These are phyloP conservation scores for Melopsittacus undulatus DNA, from an alignment of 2,797 vertebrate genomes.

Conservation along the genomic window DNA sequence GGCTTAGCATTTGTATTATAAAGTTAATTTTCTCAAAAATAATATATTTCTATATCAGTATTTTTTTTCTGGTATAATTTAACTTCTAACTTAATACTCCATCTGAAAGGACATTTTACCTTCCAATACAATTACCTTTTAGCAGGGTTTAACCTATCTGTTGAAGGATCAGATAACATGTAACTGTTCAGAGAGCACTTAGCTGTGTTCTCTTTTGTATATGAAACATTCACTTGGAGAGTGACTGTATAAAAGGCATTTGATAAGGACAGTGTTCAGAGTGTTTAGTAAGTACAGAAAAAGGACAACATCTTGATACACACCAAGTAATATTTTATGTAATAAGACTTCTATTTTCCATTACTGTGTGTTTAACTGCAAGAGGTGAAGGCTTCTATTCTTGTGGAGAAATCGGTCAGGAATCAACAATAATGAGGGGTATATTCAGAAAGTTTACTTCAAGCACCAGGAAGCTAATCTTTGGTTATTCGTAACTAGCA, in stretches of 20 bases:
- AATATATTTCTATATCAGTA: background rate
- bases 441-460: conserved; percentile 26
- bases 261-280: background rate
- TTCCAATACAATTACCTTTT: background rate
- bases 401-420: conserved; percentile 30
- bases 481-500: conserved; percentile 22
- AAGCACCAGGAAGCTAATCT: conserved; percentile 20
- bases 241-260: background rate
- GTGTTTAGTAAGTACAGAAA: background rate
- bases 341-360: background rate
- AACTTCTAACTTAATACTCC: background rate
- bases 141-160: background rate
- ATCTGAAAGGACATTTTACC: background rate
- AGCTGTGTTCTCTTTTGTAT: background rate
- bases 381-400: background rate
- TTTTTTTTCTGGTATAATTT: background rate
- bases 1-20: background rate
- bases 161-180: background rate
- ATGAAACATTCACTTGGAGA: background rate
- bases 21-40: background rate
- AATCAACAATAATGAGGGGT: background rate
- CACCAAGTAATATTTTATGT: background rate
- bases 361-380: background rate
- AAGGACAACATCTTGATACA: background rate
- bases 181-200: background rate